phyloP scores from a whole-genome alignment of 2,888 invertebrate genomes.

The Chymomyza caudatula region DNA sequence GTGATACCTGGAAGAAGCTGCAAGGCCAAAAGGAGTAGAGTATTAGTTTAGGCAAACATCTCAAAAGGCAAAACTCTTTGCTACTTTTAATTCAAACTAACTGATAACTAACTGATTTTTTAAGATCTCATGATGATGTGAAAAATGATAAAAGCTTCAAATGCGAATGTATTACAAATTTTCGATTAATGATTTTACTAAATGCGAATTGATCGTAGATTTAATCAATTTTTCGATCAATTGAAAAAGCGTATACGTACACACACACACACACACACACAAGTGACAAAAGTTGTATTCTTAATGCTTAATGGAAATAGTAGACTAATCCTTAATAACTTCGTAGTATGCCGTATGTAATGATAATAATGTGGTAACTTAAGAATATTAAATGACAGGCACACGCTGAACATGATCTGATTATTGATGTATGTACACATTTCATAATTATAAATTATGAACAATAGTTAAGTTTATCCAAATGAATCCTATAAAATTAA shows the following conservation, averaged over 20 bases:
- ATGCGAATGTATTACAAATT: constrained; percentile 66
- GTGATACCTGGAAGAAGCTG: constrained; percentile 89
- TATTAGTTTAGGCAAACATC: constrained; percentile 21
- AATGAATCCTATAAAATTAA: constrained; percentile 75
- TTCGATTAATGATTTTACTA: constrained; percentile 64
- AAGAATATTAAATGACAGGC: neutral
- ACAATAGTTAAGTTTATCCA: constrained; percentile 60
- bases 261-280: neutral
- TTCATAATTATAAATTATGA: constrained; percentile 60
- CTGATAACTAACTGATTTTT: constrained; percentile 61
- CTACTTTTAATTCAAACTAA: constrained; percentile 48
- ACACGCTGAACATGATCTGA: constrained; percentile 29
- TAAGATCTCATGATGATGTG: constrained; percentile 66
- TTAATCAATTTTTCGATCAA: neutral
- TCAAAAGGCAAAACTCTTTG: neutral
- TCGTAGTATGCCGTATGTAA: neutral
- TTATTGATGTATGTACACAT: constrained; percentile 24
- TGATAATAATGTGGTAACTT: neutral
- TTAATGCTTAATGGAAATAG: constrained; percentile 57
- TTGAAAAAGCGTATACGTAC: constrained; percentile 65
- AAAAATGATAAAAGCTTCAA: constrained; percentile 57
- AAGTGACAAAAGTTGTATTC: constrained; percentile 69
- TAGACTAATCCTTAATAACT: constrained; percentile 61
- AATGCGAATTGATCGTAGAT: constrained; percentile 26
- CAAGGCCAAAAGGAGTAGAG: constrained; percentile 80